Evolutionary conservation across 2,888 invertebrate genomes (phyloP).

Genomic region (Lepidochrysops patricia): DNA sequence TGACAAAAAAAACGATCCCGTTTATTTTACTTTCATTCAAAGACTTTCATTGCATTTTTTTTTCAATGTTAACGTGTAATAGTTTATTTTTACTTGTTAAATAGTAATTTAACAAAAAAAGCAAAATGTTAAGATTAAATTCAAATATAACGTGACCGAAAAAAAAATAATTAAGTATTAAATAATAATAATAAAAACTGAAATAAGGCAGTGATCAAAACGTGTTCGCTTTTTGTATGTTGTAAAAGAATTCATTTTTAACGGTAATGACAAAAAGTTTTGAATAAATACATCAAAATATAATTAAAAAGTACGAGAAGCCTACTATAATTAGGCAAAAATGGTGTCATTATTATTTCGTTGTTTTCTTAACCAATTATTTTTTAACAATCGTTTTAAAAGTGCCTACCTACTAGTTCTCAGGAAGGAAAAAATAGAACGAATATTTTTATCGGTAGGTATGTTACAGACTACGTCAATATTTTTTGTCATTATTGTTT

Average conservation of each 20-base stretch:
- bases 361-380: background rate
- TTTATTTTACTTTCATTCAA: background rate
- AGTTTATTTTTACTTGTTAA: background rate
- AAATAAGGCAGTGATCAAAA: background rate
- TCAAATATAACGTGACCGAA: background rate
- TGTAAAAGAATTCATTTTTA: background rate
- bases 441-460: background rate
- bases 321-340: background rate
- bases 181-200: background rate
- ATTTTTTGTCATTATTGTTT: no score
- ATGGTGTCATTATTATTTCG: background rate
- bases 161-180: background rate
- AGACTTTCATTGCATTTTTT: background rate
- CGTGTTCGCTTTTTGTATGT: background rate
- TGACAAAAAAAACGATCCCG: slow-evolving; percentile 1
- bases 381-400: background rate
- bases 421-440: background rate
- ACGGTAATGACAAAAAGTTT: background rate
- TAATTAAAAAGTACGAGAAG: background rate
- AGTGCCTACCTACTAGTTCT: no score
- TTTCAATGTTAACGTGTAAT: background rate
- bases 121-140: background rate
- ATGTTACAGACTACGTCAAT: no score
- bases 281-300: background rate
- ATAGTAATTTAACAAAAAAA: no score